Conservation (phyloP, 2,797 vertebrate species). For the Danio kyathit region DNA sequence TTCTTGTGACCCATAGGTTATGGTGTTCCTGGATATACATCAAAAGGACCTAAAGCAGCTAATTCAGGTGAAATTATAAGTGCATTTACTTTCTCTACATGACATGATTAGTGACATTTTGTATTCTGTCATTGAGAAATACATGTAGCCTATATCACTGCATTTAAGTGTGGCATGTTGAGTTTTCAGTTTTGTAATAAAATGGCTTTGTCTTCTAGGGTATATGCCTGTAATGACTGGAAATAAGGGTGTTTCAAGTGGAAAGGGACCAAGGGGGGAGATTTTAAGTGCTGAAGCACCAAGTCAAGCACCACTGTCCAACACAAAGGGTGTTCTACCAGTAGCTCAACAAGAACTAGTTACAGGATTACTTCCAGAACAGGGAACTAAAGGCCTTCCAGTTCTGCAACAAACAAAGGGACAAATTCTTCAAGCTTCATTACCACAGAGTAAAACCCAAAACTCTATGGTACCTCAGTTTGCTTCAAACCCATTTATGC, state of each 20-base stretch:
- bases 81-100: background rate
- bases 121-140: slow-evolving; percentile 4
- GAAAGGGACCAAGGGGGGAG: slow-evolving; percentile 67
- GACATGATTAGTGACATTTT: background rate
- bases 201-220: slow-evolving; percentile 65
- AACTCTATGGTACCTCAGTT: slow-evolving; percentile 28
- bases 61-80: slow-evolving; percentile 63
- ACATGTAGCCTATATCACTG: background rate
- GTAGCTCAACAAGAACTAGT: slow-evolving; percentile 26
- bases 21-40: slow-evolving; percentile 57
- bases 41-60: slow-evolving; percentile 63
- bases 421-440: slow-evolving; percentile 12
- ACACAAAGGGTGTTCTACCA: slow-evolving; percentile 46
- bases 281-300: slow-evolving; percentile 62
- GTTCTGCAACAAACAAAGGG: slow-evolving; percentile 36
- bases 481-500: slow-evolving; percentile 37
- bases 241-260: slow-evolving; percentile 54
- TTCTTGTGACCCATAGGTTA: slow-evolving; percentile 62
- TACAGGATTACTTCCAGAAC: slow-evolving; percentile 8
- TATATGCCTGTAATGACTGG: slow-evolving; percentile 64
- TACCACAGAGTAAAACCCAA: slow-evolving; percentile 38
- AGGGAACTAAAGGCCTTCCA: slow-evolving; percentile 11
- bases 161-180: background rate
- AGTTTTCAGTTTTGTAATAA: slow-evolving; percentile 16
- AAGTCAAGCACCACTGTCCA: slow-evolving; percentile 44